A percentile compares a stretch with the other conserved stretches of the same genome.
These are phyloP conservation scores for Drosophila neotestacea DNA, from an alignment of 2,888 invertebrate genomes.

Conservation along the genomic window DNA sequence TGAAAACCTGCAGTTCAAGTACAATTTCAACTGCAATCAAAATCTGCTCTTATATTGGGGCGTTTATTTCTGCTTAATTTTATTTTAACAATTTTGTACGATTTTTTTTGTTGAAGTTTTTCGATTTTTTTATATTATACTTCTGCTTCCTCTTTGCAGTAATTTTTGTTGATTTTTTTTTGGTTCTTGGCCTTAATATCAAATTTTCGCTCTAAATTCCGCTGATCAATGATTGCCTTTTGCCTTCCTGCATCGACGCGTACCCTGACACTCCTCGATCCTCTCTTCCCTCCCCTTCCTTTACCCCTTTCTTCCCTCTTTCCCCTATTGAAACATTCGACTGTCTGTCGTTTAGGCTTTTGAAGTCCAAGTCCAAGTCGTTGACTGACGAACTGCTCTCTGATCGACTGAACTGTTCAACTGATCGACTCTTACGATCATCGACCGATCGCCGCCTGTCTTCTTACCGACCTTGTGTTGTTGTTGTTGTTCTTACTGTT, in stretches of 20 bases:
- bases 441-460: constrained; percentile 72
- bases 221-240: constrained; percentile 82
- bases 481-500: constrained; percentile 46
- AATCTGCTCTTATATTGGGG: constrained; percentile 59
- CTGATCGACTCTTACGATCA: constrained; percentile 60
- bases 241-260: constrained; percentile 52
- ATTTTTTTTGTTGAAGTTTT: constrained; percentile 43
- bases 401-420: constrained; percentile 63
- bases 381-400: constrained; percentile 78
- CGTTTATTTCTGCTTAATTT: constrained; percentile 81
- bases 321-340: constrained; percentile 8
- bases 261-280: constrained; percentile 19
- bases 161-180: constrained; percentile 49
- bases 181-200: constrained; percentile 74
- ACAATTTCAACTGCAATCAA: constrained; percentile 25
- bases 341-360: constrained; percentile 34
- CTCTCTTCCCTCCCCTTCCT: background rate
- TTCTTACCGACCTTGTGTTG: constrained; percentile 78
- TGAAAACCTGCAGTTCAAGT: constrained; percentile 1
- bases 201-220: constrained; percentile 82
- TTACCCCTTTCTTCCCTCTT: background rate
- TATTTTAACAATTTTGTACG: constrained; percentile 69
- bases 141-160: constrained; percentile 57
- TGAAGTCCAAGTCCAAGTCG: constrained; percentile 53
- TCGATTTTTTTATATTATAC: constrained; percentile 32